These are phyloP conservation scores for Delphinus delphis DNA, from an alignment of 2,113 vertebrate genomes.

Conservation along the genomic window DNA sequence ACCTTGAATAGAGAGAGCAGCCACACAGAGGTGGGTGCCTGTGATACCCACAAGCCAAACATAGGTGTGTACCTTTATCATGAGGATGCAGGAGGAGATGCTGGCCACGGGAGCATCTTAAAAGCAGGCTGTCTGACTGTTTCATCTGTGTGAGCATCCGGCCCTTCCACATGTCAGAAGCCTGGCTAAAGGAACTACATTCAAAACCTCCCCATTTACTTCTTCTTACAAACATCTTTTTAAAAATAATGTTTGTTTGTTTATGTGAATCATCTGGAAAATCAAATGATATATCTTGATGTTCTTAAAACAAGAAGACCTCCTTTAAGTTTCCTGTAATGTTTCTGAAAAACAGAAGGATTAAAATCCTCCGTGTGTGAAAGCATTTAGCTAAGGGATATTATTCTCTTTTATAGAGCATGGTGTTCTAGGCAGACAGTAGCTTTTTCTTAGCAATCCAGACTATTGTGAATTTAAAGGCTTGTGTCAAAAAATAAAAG, in stretches of 20 bases:
- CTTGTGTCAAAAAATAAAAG: not conserved
- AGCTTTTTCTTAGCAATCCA: not conserved
- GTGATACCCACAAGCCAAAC: too few relatives aligned
- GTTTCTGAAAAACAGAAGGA: constrained; percentile 24
- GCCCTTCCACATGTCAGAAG: not conserved
- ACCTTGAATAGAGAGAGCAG: not conserved
- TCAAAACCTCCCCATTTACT: not conserved
- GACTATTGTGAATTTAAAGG: not conserved
- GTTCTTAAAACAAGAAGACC: not conserved
- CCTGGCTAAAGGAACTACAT: not conserved
- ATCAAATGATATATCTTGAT: not conserved
- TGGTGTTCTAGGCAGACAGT: not conserved
- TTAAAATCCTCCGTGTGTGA: not conserved
- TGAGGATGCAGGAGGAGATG: not conserved
- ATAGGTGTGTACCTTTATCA: not conserved
- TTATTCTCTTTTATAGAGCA: not conserved
- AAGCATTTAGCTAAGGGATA: not conserved
- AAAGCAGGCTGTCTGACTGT: not conserved
- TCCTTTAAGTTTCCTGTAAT: not conserved
- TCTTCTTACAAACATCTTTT: not conserved
- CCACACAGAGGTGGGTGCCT: not conserved
- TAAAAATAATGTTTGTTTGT: not conserved
- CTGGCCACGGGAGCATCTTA: not conserved
- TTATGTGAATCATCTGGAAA: not conserved
- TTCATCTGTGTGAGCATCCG: not conserved